These are phyloP conservation scores for Microcaecilia unicolor DNA, from an alignment of 2,797 vertebrate species.

Conservation along the genomic window DNA sequence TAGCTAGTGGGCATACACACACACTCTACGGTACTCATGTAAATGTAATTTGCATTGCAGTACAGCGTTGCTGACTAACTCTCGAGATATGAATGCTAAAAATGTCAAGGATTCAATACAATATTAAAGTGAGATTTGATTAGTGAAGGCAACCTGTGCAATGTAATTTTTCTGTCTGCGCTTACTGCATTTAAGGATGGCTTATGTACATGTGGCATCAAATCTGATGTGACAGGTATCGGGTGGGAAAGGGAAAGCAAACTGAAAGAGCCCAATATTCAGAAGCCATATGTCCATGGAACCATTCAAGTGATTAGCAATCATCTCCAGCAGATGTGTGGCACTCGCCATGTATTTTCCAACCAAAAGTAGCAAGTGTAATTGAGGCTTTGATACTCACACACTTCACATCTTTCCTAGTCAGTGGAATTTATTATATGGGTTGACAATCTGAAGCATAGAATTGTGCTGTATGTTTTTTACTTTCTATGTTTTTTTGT, in stretches of 20 bases:
- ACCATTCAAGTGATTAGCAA: slow-evolving; percentile 54
- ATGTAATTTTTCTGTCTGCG: slow-evolving; percentile 1
- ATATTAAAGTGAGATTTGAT: slow-evolving; percentile 35
- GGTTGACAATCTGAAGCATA: slow-evolving; percentile 1
- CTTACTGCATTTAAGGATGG: slow-evolving; percentile 21
- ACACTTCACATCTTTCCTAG: background rate
- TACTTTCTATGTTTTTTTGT: too few relatives aligned
- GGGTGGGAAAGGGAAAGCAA: slow-evolving; percentile 41
- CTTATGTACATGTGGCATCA: slow-evolving; percentile 40
- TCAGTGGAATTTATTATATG: background rate
- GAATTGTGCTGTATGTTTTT: too few relatives aligned
- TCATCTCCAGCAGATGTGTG: slow-evolving; percentile 25
- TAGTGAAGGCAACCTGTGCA: slow-evolving; percentile 29
- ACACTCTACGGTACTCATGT: background rate
- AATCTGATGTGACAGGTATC: slow-evolving; percentile 63
- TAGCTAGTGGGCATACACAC: background rate
- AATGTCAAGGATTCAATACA: background rate
- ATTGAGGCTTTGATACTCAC: background rate
- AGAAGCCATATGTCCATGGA: slow-evolving; percentile 44
- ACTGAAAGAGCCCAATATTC: slow-evolving; percentile 22
- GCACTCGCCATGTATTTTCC: slow-evolving; percentile 9
- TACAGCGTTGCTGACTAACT: background rate
- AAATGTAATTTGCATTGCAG: slow-evolving; percentile 6
- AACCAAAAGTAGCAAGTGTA: slow-evolving; percentile 4
- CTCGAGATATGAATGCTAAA: background rate